Conservation (phyloP, 1,140 invertebrate genomes). For the Drosophila murphyi region DNA sequence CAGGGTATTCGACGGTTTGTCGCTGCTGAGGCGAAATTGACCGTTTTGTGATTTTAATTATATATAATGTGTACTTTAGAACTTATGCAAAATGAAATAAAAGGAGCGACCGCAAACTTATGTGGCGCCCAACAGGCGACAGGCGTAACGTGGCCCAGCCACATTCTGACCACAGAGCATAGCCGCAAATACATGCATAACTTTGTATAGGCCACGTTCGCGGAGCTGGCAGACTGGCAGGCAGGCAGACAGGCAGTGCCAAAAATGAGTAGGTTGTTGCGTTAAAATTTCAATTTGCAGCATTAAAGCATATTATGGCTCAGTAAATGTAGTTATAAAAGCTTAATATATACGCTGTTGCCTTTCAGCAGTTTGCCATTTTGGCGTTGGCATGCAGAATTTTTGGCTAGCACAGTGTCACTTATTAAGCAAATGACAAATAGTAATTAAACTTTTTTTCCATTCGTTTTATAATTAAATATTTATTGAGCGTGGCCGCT, state of each 20-base stretch:
- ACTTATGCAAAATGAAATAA: slow-evolving; percentile 82
- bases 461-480: slow-evolving; percentile 70
- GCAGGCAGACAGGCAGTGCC: slow-evolving; percentile 9
- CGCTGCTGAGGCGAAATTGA: slow-evolving; percentile 67
- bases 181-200: slow-evolving; percentile 65
- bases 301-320: slow-evolving; percentile 72
- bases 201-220: slow-evolving; percentile 64
- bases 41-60: slow-evolving; percentile 84
- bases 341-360: slow-evolving; percentile 55
- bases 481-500: slow-evolving; percentile 61
- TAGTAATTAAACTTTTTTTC: slow-evolving; percentile 45
- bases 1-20: slow-evolving; percentile 31
- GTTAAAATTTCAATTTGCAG: slow-evolving; percentile 78
- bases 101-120: slow-evolving; percentile 77
- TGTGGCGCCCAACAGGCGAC: slow-evolving; percentile 50
- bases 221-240: not conserved
- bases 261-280: slow-evolving; percentile 36
- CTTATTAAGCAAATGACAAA: slow-evolving; percentile 66
- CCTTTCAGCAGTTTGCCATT: slow-evolving; percentile 18
- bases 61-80: slow-evolving; percentile 84
- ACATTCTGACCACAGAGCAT: slow-evolving; percentile 71
- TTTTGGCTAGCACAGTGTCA: slow-evolving; percentile 39
- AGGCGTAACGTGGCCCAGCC: slow-evolving; percentile 60
- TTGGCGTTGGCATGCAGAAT: slow-evolving; percentile 29
- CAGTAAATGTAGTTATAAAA: slow-evolving; percentile 77